A percentile compares a stretch with the other conserved stretches of the same genome.
phyloP scores from a whole-genome alignment of 2,113 vertebrate genomes.

The Calypte anna region DNA sequence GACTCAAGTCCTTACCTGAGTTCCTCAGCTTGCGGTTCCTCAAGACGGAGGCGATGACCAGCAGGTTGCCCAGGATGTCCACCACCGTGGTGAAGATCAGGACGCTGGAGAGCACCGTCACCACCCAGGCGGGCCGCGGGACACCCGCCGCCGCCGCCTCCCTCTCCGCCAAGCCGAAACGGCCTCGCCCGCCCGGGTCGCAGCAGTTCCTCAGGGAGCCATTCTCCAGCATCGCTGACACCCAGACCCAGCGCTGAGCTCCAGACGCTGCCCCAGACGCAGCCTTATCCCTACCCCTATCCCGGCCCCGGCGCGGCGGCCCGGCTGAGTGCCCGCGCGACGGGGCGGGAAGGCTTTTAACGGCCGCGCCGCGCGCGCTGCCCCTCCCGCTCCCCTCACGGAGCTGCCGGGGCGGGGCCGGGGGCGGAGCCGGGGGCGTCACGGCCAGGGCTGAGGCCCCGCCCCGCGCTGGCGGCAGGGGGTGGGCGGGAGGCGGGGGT shows the following conservation, averaged over 20 bases:
- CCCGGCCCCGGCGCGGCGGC: not conserved
- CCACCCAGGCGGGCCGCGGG: conserved; percentile 82
- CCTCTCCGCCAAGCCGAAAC: conserved; percentile 51
- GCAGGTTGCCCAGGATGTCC: conserved; percentile 87
- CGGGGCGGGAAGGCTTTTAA: not conserved
- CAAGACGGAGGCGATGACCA: conserved; percentile 88
- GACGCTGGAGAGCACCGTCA: conserved; percentile 82
- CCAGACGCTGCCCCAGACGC: too few relatives aligned
- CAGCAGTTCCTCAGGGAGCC: conserved; percentile 81
- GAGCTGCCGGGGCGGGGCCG: too few relatives aligned
- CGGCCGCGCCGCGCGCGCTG: not conserved
- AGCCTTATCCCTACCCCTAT: too few relatives aligned
- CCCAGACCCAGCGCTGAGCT: not conserved
- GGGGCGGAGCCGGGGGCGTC: not conserved
- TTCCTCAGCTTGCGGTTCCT: conserved; percentile 90
- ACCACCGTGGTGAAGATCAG: conserved; percentile 89
- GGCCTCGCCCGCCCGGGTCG: conserved; percentile 61
- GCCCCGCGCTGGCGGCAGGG: too few relatives aligned
- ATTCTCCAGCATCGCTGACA: conserved; percentile 79
- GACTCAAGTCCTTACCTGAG: conserved; percentile 77
- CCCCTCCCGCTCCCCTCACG: not conserved
- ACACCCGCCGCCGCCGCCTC: conserved; percentile 27
- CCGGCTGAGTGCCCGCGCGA: not conserved
- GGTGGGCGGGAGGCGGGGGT: not conserved
- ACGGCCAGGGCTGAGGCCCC: too few relatives aligned